A percentile compares a stretch with the other conserved stretches of the same genome.
phyloP scores from a whole-genome alignment of 2,113 vertebrate genomes.

The Siniperca knerii region DNA sequence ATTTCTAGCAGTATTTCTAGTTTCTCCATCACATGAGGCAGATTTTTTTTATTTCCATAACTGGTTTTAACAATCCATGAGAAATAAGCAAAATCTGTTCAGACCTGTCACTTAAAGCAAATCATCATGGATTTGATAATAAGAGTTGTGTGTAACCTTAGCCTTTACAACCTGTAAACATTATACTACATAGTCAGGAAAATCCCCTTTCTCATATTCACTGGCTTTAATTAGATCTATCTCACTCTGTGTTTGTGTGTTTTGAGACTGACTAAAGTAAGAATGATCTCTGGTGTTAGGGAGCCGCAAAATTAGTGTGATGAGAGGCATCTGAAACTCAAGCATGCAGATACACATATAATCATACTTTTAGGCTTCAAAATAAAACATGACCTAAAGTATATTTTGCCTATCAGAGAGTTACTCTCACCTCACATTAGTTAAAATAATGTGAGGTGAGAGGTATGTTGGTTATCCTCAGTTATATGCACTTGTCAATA shows the following conservation, averaged over 20 bases:
- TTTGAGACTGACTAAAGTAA: conserved; percentile 17
- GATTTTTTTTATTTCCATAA: conserved; percentile 30
- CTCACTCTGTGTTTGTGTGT: conserved; percentile 33
- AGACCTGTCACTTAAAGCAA: conserved; percentile 15
- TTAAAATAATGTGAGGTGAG: neutral
- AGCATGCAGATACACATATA: neutral
- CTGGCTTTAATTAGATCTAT: conserved; percentile 8
- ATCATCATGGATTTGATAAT: neutral
- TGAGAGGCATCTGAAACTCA: conserved; percentile 1
- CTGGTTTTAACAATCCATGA: conserved; percentile 17
- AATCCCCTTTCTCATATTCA: conserved; percentile 18
- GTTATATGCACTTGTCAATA: neutral
- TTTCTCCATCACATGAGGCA: neutral
- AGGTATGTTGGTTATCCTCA: neutral
- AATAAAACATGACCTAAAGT: neutral
- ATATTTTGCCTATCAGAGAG: neutral
- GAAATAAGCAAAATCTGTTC: neutral
- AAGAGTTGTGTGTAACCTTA: conserved; percentile 6
- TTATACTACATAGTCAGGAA: neutral
- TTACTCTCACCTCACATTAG: neutral
- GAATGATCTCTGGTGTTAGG: neutral
- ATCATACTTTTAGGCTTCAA: neutral
- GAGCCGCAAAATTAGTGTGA: neutral
- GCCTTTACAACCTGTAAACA: conserved; percentile 17
- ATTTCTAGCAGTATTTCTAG: conserved; percentile 7